These are phyloP conservation scores for Anas bahamensis DNA, from an alignment of 2,797 vertebrate genomes.

Conservation along the genomic window DNA sequence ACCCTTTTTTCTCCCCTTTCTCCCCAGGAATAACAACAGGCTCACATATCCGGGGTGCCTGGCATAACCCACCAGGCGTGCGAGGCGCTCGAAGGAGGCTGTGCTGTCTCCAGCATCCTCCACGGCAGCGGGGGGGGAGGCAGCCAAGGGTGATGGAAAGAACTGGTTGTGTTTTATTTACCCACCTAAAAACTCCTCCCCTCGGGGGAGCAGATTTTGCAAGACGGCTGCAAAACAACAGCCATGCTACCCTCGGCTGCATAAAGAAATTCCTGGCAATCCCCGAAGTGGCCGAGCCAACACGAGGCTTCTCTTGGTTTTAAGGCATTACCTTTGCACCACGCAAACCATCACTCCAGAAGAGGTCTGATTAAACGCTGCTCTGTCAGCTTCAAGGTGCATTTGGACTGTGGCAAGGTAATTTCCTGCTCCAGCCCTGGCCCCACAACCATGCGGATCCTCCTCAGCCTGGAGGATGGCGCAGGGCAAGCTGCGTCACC, in stretches of 20 bases:
- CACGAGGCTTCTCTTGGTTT: not conserved
- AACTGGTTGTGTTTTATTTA: slow-evolving; percentile 12
- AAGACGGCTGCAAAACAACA: slow-evolving; percentile 34
- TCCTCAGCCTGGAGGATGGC: not conserved
- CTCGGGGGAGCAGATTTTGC: slow-evolving; percentile 11
- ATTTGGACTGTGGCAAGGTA: not conserved
- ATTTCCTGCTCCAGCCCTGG: not conserved
- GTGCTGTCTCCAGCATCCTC: not conserved
- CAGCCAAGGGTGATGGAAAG: slow-evolving; percentile 3
- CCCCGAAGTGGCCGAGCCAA: not conserved
- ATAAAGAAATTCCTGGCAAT: slow-evolving; percentile 4
- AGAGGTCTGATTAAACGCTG: not conserved
- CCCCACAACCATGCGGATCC: not conserved
- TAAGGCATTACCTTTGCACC: not conserved
- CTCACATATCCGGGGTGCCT: not conserved
- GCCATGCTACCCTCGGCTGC: slow-evolving; percentile 27
- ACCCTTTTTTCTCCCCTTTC: not conserved
- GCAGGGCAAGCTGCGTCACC: not conserved
- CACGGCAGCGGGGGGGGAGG: not conserved
- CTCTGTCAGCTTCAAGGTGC: not conserved
- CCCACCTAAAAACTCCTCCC: slow-evolving; percentile 32
- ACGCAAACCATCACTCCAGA: not conserved
- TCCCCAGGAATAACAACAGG: not conserved
- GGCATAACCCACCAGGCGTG: not conserved
- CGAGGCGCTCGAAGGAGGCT: not conserved